Evolutionary conservation across 2,113 vertebrate genomes (phyloP).

Genomic region (Pedetes capensis): DNA sequence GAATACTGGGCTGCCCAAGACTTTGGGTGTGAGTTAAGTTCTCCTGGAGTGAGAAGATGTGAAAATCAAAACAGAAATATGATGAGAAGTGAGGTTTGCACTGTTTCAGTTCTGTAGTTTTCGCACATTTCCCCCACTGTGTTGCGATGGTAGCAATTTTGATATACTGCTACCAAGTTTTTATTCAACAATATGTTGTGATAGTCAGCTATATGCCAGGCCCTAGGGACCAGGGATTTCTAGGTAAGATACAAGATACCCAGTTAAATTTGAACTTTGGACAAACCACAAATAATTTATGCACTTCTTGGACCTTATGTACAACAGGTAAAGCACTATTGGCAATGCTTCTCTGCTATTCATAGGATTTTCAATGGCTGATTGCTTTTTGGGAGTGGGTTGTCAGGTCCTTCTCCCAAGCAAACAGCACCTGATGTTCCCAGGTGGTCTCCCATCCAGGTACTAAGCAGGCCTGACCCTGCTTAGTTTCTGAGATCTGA

Average conservation of each 20-base stretch:
- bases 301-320: neutral
- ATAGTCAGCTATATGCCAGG: neutral
- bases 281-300: neutral
- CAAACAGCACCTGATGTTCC: no score
- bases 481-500: no score
- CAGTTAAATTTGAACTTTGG: slow-evolving; percentile 36
- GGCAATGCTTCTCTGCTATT: no score
- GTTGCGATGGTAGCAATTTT: slow-evolving; percentile 43
- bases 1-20: neutral
- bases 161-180: slow-evolving; percentile 24
- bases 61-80: slow-evolving; percentile 34
- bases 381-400: no score
- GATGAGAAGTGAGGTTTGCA: neutral
- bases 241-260: slow-evolving; percentile 14
- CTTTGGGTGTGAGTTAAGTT: neutral
- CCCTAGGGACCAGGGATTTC: neutral
- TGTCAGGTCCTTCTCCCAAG: no score
- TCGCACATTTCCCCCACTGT: neutral
- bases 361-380: no score
- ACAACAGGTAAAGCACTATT: no score
- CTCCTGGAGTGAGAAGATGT: slow-evolving; percentile 3
- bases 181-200: neutral
- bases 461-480: no score
- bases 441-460: no score
- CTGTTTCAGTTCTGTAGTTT: neutral